Evolutionary conservation across 92 coral and sea anemone genomes (phyloP).

Genomic region (Scolanthus callimorphus): DNA sequence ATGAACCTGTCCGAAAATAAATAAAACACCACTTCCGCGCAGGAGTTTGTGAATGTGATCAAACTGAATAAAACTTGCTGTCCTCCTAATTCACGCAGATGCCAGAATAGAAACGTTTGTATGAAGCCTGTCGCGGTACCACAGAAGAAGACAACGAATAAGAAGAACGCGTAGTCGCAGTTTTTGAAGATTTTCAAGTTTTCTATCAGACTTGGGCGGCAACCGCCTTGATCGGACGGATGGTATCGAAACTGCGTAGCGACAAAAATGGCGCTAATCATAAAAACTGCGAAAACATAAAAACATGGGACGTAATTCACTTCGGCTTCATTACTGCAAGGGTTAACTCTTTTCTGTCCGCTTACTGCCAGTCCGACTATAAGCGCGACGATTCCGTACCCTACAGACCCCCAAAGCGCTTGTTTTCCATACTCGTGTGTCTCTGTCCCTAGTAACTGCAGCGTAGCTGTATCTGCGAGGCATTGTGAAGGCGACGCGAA

Average conservation of each 20-base stretch:
- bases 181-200: slow-evolving; percentile 55
- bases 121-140: slow-evolving; percentile 96
- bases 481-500: slow-evolving; percentile 94
- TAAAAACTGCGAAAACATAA: slow-evolving; percentile 68
- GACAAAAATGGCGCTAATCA: slow-evolving; percentile 74
- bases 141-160: slow-evolving; percentile 89
- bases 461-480: slow-evolving; percentile 95
- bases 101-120: slow-evolving; percentile 97
- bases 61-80: slow-evolving; percentile 87
- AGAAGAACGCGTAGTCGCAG: slow-evolving; percentile 78
- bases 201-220: slow-evolving; percentile 57
- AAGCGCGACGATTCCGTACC: slow-evolving; percentile 88
- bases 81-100: slow-evolving; percentile 89
- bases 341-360: slow-evolving; percentile 69
- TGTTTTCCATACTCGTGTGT: slow-evolving; percentile 97
- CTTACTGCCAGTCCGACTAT: slow-evolving; percentile 90
- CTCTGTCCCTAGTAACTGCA: slow-evolving; percentile 88
- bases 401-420: slow-evolving; percentile 97
- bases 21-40: slow-evolving; percentile 85
- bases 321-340: slow-evolving; percentile 87
- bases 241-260: slow-evolving; percentile 86
- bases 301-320: slow-evolving; percentile 90
- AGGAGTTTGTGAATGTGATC: slow-evolving; percentile 74
- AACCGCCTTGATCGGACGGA: slow-evolving; percentile 47
- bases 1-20: slow-evolving; percentile 77